A percentile compares a stretch with the other conserved stretches of the same genome.
phyloP scores from a whole-genome alignment of 2,888 invertebrate species.

The Pterostichus madidus region DNA sequence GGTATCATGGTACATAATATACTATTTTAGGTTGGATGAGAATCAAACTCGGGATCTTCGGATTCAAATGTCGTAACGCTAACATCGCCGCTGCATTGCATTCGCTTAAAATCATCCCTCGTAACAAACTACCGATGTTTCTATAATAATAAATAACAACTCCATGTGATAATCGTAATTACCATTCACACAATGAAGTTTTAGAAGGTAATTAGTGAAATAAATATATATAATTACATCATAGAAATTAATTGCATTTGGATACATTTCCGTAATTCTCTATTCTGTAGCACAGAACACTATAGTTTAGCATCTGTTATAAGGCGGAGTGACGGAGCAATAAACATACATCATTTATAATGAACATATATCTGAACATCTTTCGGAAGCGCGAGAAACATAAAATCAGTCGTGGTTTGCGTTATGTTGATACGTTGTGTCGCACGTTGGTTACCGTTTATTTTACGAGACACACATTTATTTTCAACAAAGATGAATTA shows the following conservation, averaged over 20 bases:
- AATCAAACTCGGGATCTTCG: no score
- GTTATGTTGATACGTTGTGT: slow-evolving; percentile 14
- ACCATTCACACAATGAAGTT: slow-evolving; percentile 26
- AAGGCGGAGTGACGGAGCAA: slow-evolving; percentile 27
- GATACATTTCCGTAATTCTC: background rate
- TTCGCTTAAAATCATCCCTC: background rate
- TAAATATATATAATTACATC: slow-evolving; percentile 26
- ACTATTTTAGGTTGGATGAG: no score
- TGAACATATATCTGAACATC: slow-evolving; percentile 44
- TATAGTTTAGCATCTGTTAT: slow-evolving; percentile 39
- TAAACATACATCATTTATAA: slow-evolving; percentile 48
- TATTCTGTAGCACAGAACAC: slow-evolving; percentile 1
- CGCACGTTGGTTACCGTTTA: slow-evolving; percentile 23
- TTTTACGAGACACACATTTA: slow-evolving; percentile 36
- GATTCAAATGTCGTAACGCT: no score
- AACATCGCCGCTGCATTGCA: no score
- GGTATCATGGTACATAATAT: no score
- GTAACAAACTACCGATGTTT: background rate
- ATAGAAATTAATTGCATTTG: slow-evolving; percentile 19
- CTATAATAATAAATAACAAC: slow-evolving; percentile 18
- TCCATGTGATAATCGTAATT: slow-evolving; percentile 22
- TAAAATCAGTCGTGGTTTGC: slow-evolving; percentile 17
- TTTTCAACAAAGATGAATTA: slow-evolving; percentile 35
- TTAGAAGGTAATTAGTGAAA: slow-evolving; percentile 28
- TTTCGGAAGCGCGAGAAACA: slow-evolving; percentile 39